Evolutionary conservation across 2,797 vertebrate genomes (phyloP), one percentile per base, ranked within the genome.

Genomic region (Melopsittacus undulatus): DNA sequence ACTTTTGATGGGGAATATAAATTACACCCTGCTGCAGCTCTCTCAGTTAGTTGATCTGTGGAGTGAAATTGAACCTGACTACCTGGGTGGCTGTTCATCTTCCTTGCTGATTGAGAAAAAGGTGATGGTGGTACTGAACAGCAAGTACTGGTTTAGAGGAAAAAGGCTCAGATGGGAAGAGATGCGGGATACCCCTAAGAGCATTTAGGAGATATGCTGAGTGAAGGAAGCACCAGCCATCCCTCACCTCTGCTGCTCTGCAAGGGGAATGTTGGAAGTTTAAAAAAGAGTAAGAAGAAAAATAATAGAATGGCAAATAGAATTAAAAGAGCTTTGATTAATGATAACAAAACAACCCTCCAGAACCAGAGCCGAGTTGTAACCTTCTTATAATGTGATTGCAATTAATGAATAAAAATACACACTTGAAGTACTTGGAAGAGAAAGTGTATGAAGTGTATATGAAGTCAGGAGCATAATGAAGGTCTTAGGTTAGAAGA

Each of bases 61-160:
- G 74, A 86, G 61, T 75, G 77, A 95, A 96, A 97, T 96, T 89
- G 96, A 95, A 97, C 94, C 54, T 84, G 96, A 94, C 96, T 68
- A 12, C 78, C 59, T 17, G 8, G 63, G 80, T 13, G 12, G 74
- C 82, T 95, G 89, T 94, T 94, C 92, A 64, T 96, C 96, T 95
- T 96, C 96, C 91, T 95, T 94, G 85, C 84, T 87, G 94, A 97
- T 90, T 74, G 93, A 95, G 92, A 45, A 93, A 92, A 95, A 90
- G 94, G 83, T 88, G 77, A 91, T 87, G 24, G 14, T 94, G 94
- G 93, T 76, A 87, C 77, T 12, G 10, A 79, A 66, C 51, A 48
- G 69, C 29, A 18, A 82, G 64, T 22, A 40, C 61, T 59, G 9
- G 23, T 8, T 26, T 27, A 12, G 32, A 85, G 51, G 54, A 78